These are phyloP conservation scores for Taeniopygia guttata DNA, from an alignment of 2,797 vertebrate species.

Conservation along the genomic window DNA sequence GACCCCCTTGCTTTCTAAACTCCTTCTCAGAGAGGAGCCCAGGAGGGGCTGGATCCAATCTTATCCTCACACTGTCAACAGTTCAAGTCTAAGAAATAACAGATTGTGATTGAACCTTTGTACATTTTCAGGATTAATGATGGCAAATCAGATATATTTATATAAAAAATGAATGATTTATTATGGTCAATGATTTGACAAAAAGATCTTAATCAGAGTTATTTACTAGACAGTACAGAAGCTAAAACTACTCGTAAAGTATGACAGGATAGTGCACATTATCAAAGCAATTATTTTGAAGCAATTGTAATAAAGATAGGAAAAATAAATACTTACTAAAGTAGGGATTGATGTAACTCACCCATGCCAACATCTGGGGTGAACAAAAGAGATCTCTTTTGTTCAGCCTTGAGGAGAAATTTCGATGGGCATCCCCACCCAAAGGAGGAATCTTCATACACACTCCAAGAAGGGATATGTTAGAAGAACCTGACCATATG, in stretches of 20 bases:
- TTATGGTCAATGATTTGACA: background rate
- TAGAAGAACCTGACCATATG: background rate
- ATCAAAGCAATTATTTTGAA: background rate
- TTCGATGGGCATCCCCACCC: rapidly evolving
- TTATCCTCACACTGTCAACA: background rate
- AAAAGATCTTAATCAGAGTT: background rate
- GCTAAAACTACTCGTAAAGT: background rate
- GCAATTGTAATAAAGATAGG: background rate
- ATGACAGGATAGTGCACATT: background rate
- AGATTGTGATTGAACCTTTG: background rate
- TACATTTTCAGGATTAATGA: background rate
- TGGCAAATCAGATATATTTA: background rate
- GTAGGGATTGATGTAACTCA: background rate
- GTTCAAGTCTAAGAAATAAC: background rate
- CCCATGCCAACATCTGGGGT: background rate
- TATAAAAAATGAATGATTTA: background rate
- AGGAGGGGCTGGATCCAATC: background rate
- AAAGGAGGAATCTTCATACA: background rate
- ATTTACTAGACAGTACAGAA: background rate
- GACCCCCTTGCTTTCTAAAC: background rate
- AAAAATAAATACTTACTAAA: background rate
- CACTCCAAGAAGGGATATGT: background rate
- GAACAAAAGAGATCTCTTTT: background rate
- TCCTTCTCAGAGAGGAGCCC: background rate
- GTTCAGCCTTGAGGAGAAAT: background rate